Percentiles rank a stretch among this genome's conserved stretches.
These are phyloP conservation scores for Malacoraja senta DNA, from an alignment of 2,797 vertebrate genomes.

Conservation along the genomic window DNA sequence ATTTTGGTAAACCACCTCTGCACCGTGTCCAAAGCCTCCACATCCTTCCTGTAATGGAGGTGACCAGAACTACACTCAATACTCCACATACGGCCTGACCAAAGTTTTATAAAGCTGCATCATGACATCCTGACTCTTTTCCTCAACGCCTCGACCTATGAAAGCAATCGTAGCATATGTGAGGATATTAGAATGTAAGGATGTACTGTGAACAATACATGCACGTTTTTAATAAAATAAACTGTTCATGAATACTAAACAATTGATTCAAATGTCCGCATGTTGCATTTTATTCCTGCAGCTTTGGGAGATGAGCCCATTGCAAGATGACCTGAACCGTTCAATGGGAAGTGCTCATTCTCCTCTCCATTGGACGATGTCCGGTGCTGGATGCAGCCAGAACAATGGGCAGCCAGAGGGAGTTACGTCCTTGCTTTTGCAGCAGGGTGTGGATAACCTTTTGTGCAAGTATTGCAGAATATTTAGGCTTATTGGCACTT, in stretches of 20 bases:
- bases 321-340: constrained; percentile 7
- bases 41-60: too few species aligned
- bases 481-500: not conserved
- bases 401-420: not conserved
- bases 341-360: not conserved
- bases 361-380: too few species aligned
- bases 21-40: too few species aligned
- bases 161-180: too few species aligned
- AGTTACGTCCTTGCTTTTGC: not conserved
- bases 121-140: too few species aligned
- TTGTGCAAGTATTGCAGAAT: not conserved
- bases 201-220: not conserved
- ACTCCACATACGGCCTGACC: too few species aligned
- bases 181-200: too few species aligned
- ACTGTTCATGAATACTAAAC: not conserved
- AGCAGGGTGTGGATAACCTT: not conserved
- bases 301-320: constrained; percentile 27
- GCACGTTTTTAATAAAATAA: not conserved
- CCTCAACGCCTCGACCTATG: too few species aligned
- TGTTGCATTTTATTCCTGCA: not conserved
- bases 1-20: too few species aligned
- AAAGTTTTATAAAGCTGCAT: too few species aligned
- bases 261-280: not conserved
- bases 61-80: too few species aligned
- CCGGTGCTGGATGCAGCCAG: not conserved